Base-by-base conservation (phyloP, 1,140 invertebrate genomes). In the Aphis gossypii region DNA sequence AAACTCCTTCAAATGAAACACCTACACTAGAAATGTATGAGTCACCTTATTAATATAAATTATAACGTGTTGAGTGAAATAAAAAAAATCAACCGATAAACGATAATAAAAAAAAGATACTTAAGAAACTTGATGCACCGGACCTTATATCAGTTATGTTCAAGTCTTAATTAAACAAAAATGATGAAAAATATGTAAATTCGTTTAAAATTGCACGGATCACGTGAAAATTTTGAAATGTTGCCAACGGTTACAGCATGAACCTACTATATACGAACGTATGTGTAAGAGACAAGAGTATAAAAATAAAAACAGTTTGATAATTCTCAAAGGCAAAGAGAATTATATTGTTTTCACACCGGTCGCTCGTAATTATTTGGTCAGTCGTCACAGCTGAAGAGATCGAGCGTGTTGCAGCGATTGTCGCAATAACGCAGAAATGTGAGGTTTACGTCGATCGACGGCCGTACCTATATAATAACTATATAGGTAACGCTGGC, bases 1-100 rank as follows among this genome's bases (percentile, higher is more conserved):
- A 88, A 86, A 87, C 86, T 46, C 18, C 86, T 87, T n/a, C 83
- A 41, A 84, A 84, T 46, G 20, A 87, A 35, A 88, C 87, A 88
- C 46, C 46, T 51, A 51, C 87, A 88, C 87, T 48, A n/a, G 87
- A 88, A 51, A 48, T 1, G 46, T 35, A n/a, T 88, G 87, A 88
- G 48, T 88, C 87, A 88, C 87, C 30, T 86, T 88, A 51, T 38
- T 54, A 30, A 86, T 86, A 46, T 44, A 41, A 84, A 84, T 23
- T 84, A 44, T 84, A 41, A 84, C 18, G 48, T 35, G 30, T 87
- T 48, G 51, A 56, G 35, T 23, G 35, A 41, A 56, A 9, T 54
- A 54, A 38, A 56, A 56, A 48, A 54, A 89, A 89, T 56, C 51
- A 20, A 56, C 48, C 18, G n/a, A 89, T 23, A 38, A 54, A 35